Percentiles rank a stretch among this genome's conserved stretches.
Evolutionary conservation across 1,140 invertebrate species (phyloP).

Genomic region (Heliconius eleuchia): DNA sequence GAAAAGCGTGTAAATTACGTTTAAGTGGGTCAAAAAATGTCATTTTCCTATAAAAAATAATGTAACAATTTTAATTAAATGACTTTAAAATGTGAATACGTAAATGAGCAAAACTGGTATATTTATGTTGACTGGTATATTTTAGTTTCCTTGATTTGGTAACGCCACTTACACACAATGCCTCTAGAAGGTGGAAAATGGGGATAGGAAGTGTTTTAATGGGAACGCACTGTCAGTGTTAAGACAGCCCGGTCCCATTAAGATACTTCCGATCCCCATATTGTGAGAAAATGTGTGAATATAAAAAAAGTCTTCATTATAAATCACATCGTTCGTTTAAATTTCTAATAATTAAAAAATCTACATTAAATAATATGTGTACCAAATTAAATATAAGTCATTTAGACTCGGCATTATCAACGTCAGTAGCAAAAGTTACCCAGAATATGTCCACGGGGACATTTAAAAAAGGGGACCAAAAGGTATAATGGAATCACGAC

Average conservation of each 20-base stretch:
- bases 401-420: not conserved
- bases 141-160: no score
- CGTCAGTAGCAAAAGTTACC: not conserved
- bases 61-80: conserved; percentile 1
- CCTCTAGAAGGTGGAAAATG: no score
- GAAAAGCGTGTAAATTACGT: conserved; percentile 22
- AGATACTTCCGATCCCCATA: no score
- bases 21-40: conserved; percentile 8
- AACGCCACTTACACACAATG: no score
- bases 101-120: not conserved
- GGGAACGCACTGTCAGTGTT: no score
- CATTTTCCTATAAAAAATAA: conserved; percentile 8
- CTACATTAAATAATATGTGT: not conserved
- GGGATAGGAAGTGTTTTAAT: no score
- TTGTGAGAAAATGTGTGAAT: no score
- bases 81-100: not conserved
- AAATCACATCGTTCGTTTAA: no score
- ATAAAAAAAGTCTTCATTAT: no score
- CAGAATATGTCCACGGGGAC: not conserved
- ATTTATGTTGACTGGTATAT: not conserved
- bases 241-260: no score
- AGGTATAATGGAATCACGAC: conserved; percentile 29
- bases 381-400: not conserved
- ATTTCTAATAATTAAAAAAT: not conserved
- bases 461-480: not conserved